Conservation (phyloP, 2,888 invertebrate species). For the Lysandra coridon region DNA sequence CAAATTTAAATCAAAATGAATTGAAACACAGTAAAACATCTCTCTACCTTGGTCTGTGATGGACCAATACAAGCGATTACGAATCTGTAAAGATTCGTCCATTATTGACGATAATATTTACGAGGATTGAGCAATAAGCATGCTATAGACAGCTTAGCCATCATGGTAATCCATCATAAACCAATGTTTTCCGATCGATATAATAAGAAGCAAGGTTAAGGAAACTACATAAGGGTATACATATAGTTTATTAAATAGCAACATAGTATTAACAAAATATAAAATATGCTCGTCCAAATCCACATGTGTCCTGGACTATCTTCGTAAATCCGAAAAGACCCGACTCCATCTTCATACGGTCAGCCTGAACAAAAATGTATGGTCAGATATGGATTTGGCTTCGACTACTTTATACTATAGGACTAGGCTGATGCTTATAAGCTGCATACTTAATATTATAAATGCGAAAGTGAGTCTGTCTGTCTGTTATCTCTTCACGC, state of each 20-base stretch:
- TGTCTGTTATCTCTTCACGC: too few relatives aligned
- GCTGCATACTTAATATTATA: not conserved
- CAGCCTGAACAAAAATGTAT: constrained; percentile 70
- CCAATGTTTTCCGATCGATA: not conserved
- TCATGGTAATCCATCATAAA: not conserved
- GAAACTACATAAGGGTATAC: constrained; percentile 57
- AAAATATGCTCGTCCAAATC: constrained; percentile 60
- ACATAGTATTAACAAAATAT: constrained; percentile 49
- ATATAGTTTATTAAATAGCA: constrained; percentile 67
- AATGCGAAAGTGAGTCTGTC: too few relatives aligned
- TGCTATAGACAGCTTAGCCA: too few relatives aligned
- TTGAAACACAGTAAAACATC: too few relatives aligned
- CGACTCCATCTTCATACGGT: constrained; percentile 70
- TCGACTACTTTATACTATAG: constrained; percentile 33
- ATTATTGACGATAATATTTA: not conserved
- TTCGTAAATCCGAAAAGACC: constrained; percentile 62
- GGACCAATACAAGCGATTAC: too few relatives aligned
- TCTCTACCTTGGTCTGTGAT: too few relatives aligned
- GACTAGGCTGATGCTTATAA: not conserved
- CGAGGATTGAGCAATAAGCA: too few relatives aligned
- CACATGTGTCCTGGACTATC: constrained; percentile 57
- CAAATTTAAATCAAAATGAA: too few relatives aligned
- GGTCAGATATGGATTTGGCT: constrained; percentile 75
- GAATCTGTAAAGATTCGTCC: too few relatives aligned
- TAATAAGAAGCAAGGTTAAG: constrained; percentile 44